Conservation (phyloP, 1,140 invertebrate genomes). For the Pseudomyrmex pallidus region DNA sequence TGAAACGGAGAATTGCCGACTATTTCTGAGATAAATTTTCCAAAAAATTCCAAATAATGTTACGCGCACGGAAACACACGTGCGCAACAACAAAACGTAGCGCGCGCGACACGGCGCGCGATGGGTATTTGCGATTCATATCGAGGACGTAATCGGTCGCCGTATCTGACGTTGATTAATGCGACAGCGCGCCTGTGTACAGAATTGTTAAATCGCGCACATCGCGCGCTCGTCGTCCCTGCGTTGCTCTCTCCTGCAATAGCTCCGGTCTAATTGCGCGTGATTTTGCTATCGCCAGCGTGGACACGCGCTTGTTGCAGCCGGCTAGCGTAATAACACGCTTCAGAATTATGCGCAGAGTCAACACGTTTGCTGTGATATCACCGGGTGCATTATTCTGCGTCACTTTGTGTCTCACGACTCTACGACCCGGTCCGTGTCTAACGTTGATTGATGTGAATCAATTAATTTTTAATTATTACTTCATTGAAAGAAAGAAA, state of each 20-base stretch:
- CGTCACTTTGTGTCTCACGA: constrained; percentile 13
- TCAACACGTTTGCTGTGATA: constrained; percentile 3
- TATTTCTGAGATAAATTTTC: not conserved
- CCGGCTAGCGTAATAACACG: constrained; percentile 27
- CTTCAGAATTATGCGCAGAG: constrained; percentile 36
- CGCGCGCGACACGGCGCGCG: no score
- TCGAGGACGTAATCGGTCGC: constrained; percentile 34
- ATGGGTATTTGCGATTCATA: constrained; percentile 40
- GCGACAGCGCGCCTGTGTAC: constrained; percentile 13
- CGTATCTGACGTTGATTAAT: constrained; percentile 49
- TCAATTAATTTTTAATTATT: not conserved
- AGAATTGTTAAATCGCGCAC: constrained; percentile 47
- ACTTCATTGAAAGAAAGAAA: not conserved
- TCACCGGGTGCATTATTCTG: not conserved
- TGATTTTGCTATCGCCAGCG: constrained; percentile 36
- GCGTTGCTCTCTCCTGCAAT: constrained; percentile 29
- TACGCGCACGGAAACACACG: not conserved
- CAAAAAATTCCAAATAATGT: constrained; percentile 6
- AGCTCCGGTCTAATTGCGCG: constrained; percentile 57
- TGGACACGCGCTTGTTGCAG: constrained; percentile 36
- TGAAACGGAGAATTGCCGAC: not conserved
- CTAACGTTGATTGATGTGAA: constrained; percentile 14
- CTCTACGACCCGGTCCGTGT: not conserved
- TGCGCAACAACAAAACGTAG: not conserved
- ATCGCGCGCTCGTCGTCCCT: constrained; percentile 4